These are phyloP conservation scores for Onthophagus sagittarius DNA, from an alignment of 2,888 invertebrate species.

Conservation along the genomic window DNA sequence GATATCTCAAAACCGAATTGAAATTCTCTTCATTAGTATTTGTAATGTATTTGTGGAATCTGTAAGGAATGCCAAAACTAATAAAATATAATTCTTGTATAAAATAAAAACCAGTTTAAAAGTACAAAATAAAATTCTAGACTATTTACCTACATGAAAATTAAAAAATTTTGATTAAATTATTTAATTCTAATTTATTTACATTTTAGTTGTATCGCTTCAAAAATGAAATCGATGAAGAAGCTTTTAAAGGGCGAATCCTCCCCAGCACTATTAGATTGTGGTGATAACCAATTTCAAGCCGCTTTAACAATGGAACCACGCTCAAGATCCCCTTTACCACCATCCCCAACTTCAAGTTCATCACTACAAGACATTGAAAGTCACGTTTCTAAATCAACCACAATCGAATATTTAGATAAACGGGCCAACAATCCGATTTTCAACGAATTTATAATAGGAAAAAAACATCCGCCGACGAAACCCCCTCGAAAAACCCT, in stretches of 20 bases:
- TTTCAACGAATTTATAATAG: constrained; percentile 34
- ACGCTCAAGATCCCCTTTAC: constrained; percentile 76
- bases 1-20: too few relatives aligned
- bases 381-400: constrained; percentile 37
- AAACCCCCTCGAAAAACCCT: constrained; percentile 35
- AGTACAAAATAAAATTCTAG: too few relatives aligned
- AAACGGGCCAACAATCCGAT: constrained; percentile 22
- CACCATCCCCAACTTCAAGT: constrained; percentile 53
- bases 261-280: constrained; percentile 55
- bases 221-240: constrained; percentile 86
- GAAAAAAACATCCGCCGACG: constrained; percentile 46
- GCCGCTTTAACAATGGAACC: constrained; percentile 75
- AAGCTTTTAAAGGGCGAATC: constrained; percentile 71
- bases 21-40: too few relatives aligned
- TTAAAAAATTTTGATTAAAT: too few relatives aligned
- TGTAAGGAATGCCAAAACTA: too few relatives aligned
- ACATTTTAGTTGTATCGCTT: constrained; percentile 68
- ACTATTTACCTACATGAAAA: too few relatives aligned
- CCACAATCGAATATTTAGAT: constrained; percentile 16
- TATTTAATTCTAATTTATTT: background rate
- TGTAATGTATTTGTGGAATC: too few relatives aligned
- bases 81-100: too few relatives aligned
- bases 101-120: too few relatives aligned
- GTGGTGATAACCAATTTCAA: constrained; percentile 71
- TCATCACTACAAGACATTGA: constrained; percentile 51